These are phyloP conservation scores for Oreochromis tanganicae DNA, from an alignment of 2,113 vertebrate species.

Conservation along the genomic window DNA sequence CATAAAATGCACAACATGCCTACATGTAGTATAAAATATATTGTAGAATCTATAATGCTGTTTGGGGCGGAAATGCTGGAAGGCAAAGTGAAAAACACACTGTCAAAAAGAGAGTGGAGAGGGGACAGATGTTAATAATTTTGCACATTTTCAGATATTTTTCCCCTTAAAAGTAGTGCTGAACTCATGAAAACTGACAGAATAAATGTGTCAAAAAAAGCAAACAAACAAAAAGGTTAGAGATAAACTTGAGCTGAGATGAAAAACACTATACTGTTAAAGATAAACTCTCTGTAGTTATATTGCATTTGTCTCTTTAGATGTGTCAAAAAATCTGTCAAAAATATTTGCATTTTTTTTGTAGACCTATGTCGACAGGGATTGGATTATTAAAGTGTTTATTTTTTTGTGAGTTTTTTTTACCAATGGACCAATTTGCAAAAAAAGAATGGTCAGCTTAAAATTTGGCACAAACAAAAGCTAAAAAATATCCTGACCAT, in stretches of 20 bases:
- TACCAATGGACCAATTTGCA: background rate
- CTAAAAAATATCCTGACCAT: background rate
- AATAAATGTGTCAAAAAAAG: background rate
- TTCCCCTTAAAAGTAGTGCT: background rate
- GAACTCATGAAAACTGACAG: background rate
- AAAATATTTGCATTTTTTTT: background rate
- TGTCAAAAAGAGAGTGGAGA: background rate
- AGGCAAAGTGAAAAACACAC: background rate
- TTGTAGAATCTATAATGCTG: background rate
- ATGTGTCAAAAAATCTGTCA: too few species aligned
- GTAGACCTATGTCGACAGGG: background rate
- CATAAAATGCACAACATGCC: background rate
- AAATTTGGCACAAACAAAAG: background rate
- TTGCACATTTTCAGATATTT: background rate
- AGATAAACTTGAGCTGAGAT: background rate
- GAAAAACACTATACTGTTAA: background rate
- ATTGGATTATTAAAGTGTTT: background rate
- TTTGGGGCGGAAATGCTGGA: background rate
- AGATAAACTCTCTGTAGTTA: background rate
- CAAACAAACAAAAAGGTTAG: background rate
- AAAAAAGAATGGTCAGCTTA: background rate
- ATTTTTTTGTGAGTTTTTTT: background rate
- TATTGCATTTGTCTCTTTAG: background rate
- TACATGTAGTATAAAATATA: background rate
- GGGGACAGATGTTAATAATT: background rate